These are phyloP conservation scores for Premnoplex brunnescens DNA, from an alignment of 2,797 vertebrate genomes.

Conservation along the genomic window DNA sequence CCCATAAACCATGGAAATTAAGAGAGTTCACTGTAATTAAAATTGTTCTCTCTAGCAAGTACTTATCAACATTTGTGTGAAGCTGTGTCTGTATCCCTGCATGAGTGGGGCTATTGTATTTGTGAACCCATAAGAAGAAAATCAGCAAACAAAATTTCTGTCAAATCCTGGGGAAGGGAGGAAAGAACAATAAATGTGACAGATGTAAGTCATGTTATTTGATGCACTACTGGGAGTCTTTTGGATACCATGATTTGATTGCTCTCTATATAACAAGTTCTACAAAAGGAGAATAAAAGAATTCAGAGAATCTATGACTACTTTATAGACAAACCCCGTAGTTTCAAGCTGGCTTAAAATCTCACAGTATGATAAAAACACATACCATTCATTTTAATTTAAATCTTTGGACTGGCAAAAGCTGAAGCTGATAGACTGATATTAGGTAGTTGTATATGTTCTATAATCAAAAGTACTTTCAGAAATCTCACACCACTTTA, in stretches of 20 bases:
- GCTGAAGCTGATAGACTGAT: not conserved
- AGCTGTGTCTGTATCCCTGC: not conserved
- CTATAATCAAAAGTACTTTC: not conserved
- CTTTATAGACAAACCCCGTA: not conserved
- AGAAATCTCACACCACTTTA: not conserved
- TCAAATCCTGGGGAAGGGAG: not conserved
- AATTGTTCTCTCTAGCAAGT: not conserved
- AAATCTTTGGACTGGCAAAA: not conserved
- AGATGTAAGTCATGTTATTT: not conserved
- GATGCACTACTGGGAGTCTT: not conserved
- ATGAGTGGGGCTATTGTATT: not conserved
- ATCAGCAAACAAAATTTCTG: not conserved
- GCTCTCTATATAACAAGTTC: not conserved
- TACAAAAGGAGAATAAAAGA: not conserved
- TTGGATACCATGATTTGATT: not conserved
- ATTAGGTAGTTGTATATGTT: not conserved
- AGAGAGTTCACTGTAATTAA: not conserved
- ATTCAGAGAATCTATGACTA: not conserved
- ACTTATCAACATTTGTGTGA: not conserved
- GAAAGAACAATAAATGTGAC: not conserved
- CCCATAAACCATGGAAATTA: not conserved
- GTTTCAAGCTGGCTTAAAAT: not conserved
- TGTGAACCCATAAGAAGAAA: not conserved
- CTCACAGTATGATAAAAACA: not conserved
- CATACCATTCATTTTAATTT: not conserved